phyloP scores from a whole-genome alignment of 2,888 invertebrate genomes.

The Andrena praecox region DNA sequence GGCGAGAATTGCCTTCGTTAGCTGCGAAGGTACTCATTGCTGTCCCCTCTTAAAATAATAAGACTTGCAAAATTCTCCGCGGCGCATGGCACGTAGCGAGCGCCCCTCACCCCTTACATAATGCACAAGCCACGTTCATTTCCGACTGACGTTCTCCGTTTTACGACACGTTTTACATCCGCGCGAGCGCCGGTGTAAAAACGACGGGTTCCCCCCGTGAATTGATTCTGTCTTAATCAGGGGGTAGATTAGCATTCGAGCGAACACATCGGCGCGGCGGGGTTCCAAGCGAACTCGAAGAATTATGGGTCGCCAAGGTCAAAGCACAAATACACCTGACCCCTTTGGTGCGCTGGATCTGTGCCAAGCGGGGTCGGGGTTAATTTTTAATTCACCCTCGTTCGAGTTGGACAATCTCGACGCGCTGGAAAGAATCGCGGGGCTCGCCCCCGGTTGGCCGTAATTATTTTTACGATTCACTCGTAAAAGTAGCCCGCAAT shows the following conservation, averaged over 20 bases:
- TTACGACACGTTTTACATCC: not conserved
- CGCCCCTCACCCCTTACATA: not conserved
- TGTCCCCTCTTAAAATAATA: slow-evolving; percentile 46
- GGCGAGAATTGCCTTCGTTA: slow-evolving; percentile 62
- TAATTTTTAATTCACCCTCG: slow-evolving; percentile 65
- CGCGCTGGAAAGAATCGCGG: slow-evolving; percentile 21
- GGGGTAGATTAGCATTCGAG: not conserved
- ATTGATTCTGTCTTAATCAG: not conserved
- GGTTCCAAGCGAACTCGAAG: slow-evolving; percentile 18
- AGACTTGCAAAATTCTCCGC: slow-evolving; percentile 13
- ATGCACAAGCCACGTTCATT: not conserved
- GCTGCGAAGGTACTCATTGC: slow-evolving; percentile 16
- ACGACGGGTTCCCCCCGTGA: too few relatives aligned
- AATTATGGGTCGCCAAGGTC: slow-evolving; percentile 43
- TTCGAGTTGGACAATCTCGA: slow-evolving; percentile 16
- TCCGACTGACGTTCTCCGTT: not conserved
- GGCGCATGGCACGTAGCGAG: not conserved
- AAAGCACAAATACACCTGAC: slow-evolving; percentile 55
- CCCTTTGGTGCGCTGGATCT: slow-evolving; percentile 45
- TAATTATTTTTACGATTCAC: slow-evolving; percentile 36
- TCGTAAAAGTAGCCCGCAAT: not conserved
- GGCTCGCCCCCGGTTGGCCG: slow-evolving; percentile 7
- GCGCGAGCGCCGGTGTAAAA: not conserved
- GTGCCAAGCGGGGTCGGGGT: slow-evolving; percentile 48
- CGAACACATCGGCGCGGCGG: not conserved